Conservation (phyloP, 2,888 invertebrate genomes). For the Pseudococcus longispinus region DNA sequence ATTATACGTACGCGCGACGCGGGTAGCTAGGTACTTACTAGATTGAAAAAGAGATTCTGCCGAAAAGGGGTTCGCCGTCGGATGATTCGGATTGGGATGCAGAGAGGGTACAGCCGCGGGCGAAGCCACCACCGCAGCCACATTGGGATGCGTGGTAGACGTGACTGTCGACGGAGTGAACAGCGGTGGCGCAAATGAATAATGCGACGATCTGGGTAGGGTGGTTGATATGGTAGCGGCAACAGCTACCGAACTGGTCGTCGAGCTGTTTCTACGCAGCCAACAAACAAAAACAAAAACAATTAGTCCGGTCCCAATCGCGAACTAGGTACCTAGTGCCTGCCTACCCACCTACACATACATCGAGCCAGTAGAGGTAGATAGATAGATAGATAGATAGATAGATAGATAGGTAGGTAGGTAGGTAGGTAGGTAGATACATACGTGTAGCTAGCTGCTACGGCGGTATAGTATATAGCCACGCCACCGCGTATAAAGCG, state of each 20-base stretch:
- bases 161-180: conserved; percentile 71
- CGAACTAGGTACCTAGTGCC: too few relatives aligned
- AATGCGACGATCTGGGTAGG: conserved; percentile 61
- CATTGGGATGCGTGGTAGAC: conserved; percentile 62
- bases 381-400: too few relatives aligned
- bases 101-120: conserved; percentile 60
- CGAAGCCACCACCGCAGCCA: conserved; percentile 62
- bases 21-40: conserved; percentile 68
- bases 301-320: too few relatives aligned
- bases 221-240: conserved; percentile 61
- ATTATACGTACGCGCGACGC: not conserved
- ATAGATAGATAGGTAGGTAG: too few relatives aligned
- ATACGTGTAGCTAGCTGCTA: too few relatives aligned
- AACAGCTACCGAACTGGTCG: conserved; percentile 65
- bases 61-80: conserved; percentile 83
- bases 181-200: conserved; percentile 71
- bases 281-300: not conserved
- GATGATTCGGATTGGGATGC: conserved; percentile 61
- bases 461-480: too few relatives aligned
- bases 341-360: too few relatives aligned
- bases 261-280: conserved; percentile 45
- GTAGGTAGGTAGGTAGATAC: too few relatives aligned
- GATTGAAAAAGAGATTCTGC: conserved; percentile 87
- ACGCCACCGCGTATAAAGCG: too few relatives aligned
- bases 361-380: too few relatives aligned